Base-by-base conservation (phyloP, 2,113 vertebrate genomes). In the Menura novaehollandiae region DNA sequence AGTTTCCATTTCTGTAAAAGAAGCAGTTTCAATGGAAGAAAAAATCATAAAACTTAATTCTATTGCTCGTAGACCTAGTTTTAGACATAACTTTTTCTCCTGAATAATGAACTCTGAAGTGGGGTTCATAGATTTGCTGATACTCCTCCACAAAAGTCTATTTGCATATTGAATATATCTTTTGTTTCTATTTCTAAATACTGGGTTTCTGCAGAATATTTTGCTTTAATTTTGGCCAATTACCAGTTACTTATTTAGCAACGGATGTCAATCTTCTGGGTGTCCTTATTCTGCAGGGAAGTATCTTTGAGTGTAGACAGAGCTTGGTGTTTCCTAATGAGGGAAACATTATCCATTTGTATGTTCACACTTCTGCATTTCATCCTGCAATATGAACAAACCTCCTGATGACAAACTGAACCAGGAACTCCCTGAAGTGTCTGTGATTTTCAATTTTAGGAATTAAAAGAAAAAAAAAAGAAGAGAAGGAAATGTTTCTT, bases 181-280 rank as follows among this genome's bases (percentile, higher is more conserved):
- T 94, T 76, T 93, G 8, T 74, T 88, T 88, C 59, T 66, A 63
- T 90, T 91, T 96, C 95, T 64, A 88, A 77, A 88, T 59, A 86
- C 9, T 14, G 22, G 19, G 23, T 41, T 95, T 85, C 68, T 71
- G 69, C 67, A 68, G 85, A 88, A 73, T 59, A 82, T 85, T 89
- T 78, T 86, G 26, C 41, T 87, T 78, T 85, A 49, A 62, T 90
- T 96, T 92, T 71, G 21, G 17, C 69, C 76, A 55, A 37, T 83
- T 95, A 88, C 28, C 28, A 27, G 35, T 59, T 82, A 69, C 33
- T 51, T 49, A 32, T 43, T 71, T 83, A 86, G 60, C 9, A 74
- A 74, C 80, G 18, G 4, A 2, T 80, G 60, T 47, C 63, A 71
- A 26, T 86, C 37, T 67, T 86, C 43, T 88, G 24, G 9, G 4